Evolutionary conservation across 2,888 invertebrate species (phyloP).

Genomic region (Caenorhabditis afra): DNA sequence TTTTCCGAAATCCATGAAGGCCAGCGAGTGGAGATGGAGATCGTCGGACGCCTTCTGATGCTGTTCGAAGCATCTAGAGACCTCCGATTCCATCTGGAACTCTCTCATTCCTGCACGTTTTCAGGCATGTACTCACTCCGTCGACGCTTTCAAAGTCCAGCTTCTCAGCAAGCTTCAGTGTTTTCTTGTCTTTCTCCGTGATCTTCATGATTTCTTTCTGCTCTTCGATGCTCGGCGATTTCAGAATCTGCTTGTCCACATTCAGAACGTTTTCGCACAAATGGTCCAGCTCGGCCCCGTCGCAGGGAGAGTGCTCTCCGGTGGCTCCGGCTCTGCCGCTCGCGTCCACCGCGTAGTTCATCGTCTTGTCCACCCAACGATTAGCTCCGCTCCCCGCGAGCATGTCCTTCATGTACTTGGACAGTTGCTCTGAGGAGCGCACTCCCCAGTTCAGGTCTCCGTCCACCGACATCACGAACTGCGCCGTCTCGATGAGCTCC

Average conservation of each 20-base stretch:
- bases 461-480: slow-evolving; percentile 71
- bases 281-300: slow-evolving; percentile 78
- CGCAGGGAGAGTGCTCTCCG: slow-evolving; percentile 74
- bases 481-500: slow-evolving; percentile 71
- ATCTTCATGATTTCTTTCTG: slow-evolving; percentile 59
- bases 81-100: slow-evolving; percentile 82
- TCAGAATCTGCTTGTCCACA: slow-evolving; percentile 68
- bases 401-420: slow-evolving; percentile 70
- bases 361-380: slow-evolving; percentile 77
- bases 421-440: slow-evolving; percentile 66
- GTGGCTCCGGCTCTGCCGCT: slow-evolving; percentile 73
- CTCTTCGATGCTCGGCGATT: slow-evolving; percentile 61
- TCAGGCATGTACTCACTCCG: slow-evolving; percentile 12
- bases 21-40: slow-evolving; percentile 70
- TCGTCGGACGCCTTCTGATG: slow-evolving; percentile 55
- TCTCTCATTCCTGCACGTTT: not conserved
- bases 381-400: slow-evolving; percentile 73
- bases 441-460: slow-evolving; percentile 68
- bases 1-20: slow-evolving; percentile 76
- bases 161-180: slow-evolving; percentile 65
- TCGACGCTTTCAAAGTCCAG: slow-evolving; percentile 63
- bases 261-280: slow-evolving; percentile 75
- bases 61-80: slow-evolving; percentile 54
- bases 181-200: slow-evolving; percentile 39
- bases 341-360: slow-evolving; percentile 74